A percentile compares a stretch with the other conserved stretches of the same genome.
Conservation (phyloP, 2,888 invertebrate genomes). For the Pachliopta kotzebuea region DNA sequence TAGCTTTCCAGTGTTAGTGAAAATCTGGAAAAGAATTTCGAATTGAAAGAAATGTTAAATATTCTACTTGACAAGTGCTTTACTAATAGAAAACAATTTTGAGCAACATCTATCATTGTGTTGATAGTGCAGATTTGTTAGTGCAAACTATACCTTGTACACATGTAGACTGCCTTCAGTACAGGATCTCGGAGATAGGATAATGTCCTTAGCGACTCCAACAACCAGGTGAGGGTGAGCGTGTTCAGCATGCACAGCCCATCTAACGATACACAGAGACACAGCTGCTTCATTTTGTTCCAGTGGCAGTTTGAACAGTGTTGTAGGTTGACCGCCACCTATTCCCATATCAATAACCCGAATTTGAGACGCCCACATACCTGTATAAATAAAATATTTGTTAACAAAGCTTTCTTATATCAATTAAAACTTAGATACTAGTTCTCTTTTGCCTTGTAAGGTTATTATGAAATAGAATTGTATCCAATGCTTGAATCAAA, state of each 20-base stretch:
- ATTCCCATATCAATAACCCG: slow-evolving; percentile 91
- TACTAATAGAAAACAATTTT: not conserved
- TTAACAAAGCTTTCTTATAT: not conserved
- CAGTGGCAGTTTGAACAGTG: slow-evolving; percentile 88
- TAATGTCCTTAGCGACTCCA: slow-evolving; percentile 94
- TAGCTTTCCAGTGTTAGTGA: slow-evolving; percentile 89
- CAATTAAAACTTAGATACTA: not conserved
- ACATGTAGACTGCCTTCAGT: slow-evolving; percentile 92
- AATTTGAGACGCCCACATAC: slow-evolving; percentile 97
- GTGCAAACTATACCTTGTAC: slow-evolving; percentile 81
- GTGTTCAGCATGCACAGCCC: slow-evolving; percentile 79
- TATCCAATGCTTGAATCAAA: slow-evolving; percentile 76
- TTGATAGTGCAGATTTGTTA: slow-evolving; percentile 6
- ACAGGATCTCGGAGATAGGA: slow-evolving; percentile 92
- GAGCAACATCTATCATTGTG: no score
- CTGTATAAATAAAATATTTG: slow-evolving; percentile 51
- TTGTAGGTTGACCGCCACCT: slow-evolving; percentile 81
- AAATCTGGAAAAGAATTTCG: slow-evolving; percentile 62
- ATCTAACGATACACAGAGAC: slow-evolving; percentile 91
- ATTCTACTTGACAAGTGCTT: not conserved
- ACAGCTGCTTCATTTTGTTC: slow-evolving; percentile 98
- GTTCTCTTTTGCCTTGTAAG: no score
- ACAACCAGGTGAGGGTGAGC: slow-evolving; percentile 84
- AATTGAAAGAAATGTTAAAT: no score
- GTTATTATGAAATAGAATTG: slow-evolving; percentile 38